These are phyloP conservation scores for Phyllotis vaccarum DNA, from an alignment of 2,797 vertebrate genomes.

Conservation along the genomic window DNA sequence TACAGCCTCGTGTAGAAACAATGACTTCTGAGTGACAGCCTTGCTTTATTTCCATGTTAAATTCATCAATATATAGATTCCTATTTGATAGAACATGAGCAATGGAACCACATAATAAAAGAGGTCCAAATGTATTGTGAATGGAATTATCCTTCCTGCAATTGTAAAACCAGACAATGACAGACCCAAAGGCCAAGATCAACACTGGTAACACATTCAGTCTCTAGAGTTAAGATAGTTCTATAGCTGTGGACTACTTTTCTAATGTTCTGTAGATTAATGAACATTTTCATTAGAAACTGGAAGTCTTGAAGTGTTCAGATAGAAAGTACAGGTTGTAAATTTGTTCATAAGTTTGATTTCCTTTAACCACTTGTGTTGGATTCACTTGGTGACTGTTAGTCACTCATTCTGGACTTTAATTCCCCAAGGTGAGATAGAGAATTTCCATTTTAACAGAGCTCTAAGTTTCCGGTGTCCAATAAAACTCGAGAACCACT, in stretches of 20 bases:
- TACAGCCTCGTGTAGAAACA: slow-evolving; percentile 54
- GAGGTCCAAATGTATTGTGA: not conserved
- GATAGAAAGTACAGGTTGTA: not conserved
- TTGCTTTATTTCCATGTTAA: slow-evolving; percentile 36
- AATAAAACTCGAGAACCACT: not conserved
- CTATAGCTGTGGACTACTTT: slow-evolving; percentile 12
- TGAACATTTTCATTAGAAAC: slow-evolving; percentile 45
- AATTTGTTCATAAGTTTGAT: not conserved
- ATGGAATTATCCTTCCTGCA: slow-evolving; percentile 26
- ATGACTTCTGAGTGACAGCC: slow-evolving; percentile 34
- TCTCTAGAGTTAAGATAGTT: slow-evolving; percentile 50
- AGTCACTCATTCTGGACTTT: not conserved
- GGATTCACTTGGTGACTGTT: not conserved
- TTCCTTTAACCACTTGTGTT: not conserved
- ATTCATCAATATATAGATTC: slow-evolving; percentile 34
- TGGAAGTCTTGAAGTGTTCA: not conserved
- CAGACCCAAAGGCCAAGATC: not conserved
- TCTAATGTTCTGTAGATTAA: not conserved
- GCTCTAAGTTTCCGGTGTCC: slow-evolving; percentile 8
- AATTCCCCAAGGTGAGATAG: not conserved
- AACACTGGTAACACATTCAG: slow-evolving; percentile 25
- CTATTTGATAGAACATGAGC: not conserved
- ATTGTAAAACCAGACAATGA: slow-evolving; percentile 38
- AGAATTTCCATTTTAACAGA: slow-evolving; percentile 14
- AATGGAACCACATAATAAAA: slow-evolving; percentile 22